phyloP scores from a whole-genome alignment of 37 sponge, comb jelly and placozoan genomes.

The Diacarnus erythraeanus region DNA sequence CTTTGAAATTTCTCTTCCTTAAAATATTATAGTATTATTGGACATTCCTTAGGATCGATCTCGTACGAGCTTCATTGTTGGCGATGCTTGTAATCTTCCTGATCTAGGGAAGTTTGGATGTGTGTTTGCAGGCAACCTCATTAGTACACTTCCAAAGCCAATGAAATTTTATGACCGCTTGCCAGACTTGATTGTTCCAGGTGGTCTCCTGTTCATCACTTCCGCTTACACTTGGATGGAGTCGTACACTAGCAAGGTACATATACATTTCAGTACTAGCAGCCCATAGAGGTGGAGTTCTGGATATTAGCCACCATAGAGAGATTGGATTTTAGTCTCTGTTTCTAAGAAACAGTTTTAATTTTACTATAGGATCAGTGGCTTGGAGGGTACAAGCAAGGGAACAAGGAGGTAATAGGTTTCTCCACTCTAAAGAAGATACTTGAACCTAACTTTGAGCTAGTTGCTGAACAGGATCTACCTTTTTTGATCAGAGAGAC shows the following conservation, averaged over 20 bases:
- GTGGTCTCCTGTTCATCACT: conserved; percentile 84
- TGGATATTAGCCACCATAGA: too few relatives aligned
- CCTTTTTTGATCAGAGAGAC: conserved; percentile 88
- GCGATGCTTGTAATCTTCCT: conserved; percentile 78
- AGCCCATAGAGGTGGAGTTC: too few relatives aligned
- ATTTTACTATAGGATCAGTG: conserved; percentile 78
- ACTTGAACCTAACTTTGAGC: conserved; percentile 69
- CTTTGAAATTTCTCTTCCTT: not conserved
- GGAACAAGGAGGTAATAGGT: conserved; percentile 43
- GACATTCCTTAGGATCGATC: conserved; percentile 48
- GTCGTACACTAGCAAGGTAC: conserved; percentile 81
- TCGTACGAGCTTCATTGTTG: conserved; percentile 57
- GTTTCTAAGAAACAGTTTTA: too few relatives aligned
- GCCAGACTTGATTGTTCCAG: conserved; percentile 61
- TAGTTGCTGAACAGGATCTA: conserved; percentile 60
- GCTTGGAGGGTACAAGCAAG: conserved; percentile 73
- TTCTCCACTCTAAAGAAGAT: conserved; percentile 54
- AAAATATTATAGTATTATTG: too few relatives aligned
- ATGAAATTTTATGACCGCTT: conserved; percentile 62
- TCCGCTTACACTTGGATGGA: conserved; percentile 85
- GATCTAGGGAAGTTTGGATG: conserved; percentile 82
- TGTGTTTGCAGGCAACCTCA: conserved; percentile 82
- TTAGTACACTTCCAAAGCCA: conserved; percentile 79
- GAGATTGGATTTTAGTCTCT: too few relatives aligned
- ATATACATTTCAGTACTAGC: too few relatives aligned